Evolutionary conservation across 2,113 vertebrate species (phyloP), one percentile per base, ranked within the genome.

Genomic region (Heptranchias perlo): DNA sequence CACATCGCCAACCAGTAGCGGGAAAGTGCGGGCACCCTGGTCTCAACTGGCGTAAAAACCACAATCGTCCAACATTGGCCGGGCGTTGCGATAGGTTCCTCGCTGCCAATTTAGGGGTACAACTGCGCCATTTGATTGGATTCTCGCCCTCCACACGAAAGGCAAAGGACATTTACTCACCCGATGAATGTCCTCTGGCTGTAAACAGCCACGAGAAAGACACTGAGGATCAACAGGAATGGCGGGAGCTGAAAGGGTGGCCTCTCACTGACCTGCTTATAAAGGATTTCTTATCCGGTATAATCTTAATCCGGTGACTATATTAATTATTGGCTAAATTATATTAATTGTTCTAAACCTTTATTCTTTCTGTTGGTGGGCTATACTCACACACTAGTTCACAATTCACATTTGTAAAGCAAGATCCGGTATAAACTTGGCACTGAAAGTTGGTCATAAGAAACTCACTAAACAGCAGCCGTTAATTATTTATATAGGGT

Each of bases 121-220:
- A 23, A 31, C 39, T 58, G 18, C 87, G 67, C 11, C 25, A 8
- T 93, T 96, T 89, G 86, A 58, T 61, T 44, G 39, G 47, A 69
- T 52, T 49, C n/a, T 28, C 23, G 93, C 7, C 35, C 23, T 82
- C 25, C 58, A 21, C 52, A 73, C 16, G 11, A 94, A 16, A 58
- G 39, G 84, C 65, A 95, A 14, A 96, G 0, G 0, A 89, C 5
- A 76, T 73, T 31, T 91, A 98, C 98, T 98, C 96, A 99, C 99
- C 99, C 99, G 96, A 97, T 96, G 4, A 99, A 99, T 0, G 97
- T 98, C 96, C 98, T 97, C 96, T 98, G 97, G 52, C 96, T 96
- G 64, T 97, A 73, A 96, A 96, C 67, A 1, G 96, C 96, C 87
- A 97, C 97, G 10, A 98, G 31, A 31, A 99, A 96, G 64, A 96